Evolutionary conservation across 2,797 vertebrate species (phyloP).

Genomic region (Euthynnus affinis): DNA sequence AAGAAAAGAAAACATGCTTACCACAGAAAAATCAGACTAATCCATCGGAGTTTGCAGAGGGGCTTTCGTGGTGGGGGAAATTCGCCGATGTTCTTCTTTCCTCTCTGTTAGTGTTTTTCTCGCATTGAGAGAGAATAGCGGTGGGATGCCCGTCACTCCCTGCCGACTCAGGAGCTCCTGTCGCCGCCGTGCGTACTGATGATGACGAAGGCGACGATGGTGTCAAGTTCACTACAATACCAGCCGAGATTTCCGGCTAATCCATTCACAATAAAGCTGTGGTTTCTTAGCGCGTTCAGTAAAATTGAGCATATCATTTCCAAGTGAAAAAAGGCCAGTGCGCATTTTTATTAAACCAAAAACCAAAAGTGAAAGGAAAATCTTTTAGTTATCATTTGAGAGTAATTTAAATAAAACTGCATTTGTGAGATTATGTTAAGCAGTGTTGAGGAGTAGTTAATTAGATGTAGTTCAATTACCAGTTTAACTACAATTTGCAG

Average conservation of each 20-base stretch:
- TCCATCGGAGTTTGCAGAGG: slow-evolving; percentile 79
- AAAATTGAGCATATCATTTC: too few relatives aligned
- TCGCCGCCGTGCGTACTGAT: slow-evolving; percentile 85
- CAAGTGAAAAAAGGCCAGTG: too few relatives aligned
- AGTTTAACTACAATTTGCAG: too few relatives aligned
- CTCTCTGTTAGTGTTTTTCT: slow-evolving; percentile 51
- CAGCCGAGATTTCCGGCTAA: not conserved
- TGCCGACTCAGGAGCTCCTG: slow-evolving; percentile 79
- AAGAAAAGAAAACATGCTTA: slow-evolving; percentile 69
- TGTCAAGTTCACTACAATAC: slow-evolving; percentile 14
- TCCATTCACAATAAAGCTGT: slow-evolving; percentile 55
- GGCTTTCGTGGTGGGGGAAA: slow-evolving; percentile 28
- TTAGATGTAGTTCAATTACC: too few relatives aligned
- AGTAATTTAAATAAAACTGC: fast-evolving
- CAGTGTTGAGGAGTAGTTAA: too few relatives aligned
- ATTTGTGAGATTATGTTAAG: fast-evolving
- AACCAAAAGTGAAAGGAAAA: too few relatives aligned
- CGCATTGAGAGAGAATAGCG: slow-evolving; percentile 71
- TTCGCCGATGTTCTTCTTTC: slow-evolving; percentile 30
- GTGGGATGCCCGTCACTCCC: slow-evolving; percentile 78
- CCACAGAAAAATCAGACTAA: slow-evolving; percentile 80
- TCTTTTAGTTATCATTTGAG: too few relatives aligned
- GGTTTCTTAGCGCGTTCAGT: not conserved
- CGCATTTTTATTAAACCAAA: too few relatives aligned
- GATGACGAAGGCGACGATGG: slow-evolving; percentile 75